phyloP scores from a whole-genome alignment of 2,113 vertebrate species.

The Atrichornis clamosus region DNA sequence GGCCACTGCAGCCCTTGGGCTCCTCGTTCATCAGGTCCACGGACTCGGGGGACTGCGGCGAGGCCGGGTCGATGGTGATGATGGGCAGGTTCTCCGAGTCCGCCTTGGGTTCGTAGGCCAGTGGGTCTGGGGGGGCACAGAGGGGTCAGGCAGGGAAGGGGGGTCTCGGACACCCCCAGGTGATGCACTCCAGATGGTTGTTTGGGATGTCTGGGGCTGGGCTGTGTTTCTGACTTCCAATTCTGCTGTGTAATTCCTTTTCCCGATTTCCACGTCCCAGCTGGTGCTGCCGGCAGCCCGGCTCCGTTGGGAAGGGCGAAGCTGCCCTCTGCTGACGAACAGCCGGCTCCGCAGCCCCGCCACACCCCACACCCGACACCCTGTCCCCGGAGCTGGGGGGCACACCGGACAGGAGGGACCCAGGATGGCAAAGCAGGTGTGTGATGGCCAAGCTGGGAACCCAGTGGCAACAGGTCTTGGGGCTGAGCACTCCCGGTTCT shows the following conservation, averaged over 20 bases:
- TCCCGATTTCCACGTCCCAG: background rate
- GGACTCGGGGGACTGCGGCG: conserved; percentile 87
- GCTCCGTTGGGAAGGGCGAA: fast-evolving
- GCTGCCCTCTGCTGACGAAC: conserved; percentile 28
- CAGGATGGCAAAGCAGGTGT: fast-evolving
- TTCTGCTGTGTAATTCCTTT: background rate
- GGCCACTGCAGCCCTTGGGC: conserved; percentile 51
- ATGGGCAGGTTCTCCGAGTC: conserved; percentile 73
- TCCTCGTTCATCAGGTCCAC: conserved; percentile 82
- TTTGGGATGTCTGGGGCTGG: background rate
- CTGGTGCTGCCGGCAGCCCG: background rate
- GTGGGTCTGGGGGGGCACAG: conserved; percentile 76
- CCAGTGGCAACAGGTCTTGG: background rate
- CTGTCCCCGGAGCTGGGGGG: background rate
- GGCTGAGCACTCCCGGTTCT: background rate
- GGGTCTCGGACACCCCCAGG: background rate
- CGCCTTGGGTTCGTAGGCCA: conserved; percentile 82
- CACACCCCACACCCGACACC: background rate
- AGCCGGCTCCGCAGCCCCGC: background rate
- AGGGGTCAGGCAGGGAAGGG: background rate
- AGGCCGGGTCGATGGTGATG: conserved; percentile 92
- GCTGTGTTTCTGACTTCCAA: background rate
- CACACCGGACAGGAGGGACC: background rate
- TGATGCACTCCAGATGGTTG: background rate
- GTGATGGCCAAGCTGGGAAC: background rate